Conservation (phyloP, 2,888 invertebrate genomes). For the Labia minor region DNA sequence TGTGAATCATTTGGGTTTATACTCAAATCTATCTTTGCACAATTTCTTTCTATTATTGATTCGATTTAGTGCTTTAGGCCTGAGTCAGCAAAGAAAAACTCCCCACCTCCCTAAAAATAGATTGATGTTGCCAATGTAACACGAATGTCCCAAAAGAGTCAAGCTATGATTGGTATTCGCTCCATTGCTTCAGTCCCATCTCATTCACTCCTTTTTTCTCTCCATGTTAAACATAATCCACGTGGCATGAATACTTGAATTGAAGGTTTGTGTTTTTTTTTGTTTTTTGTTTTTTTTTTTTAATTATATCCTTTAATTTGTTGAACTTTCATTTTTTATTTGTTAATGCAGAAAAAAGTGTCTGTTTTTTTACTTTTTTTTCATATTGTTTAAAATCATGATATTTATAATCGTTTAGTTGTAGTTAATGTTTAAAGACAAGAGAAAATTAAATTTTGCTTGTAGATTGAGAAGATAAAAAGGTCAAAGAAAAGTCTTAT, state of each 20-base stretch:
- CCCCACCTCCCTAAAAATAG: not conserved
- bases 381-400: not conserved
- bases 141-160: not conserved
- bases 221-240: constrained; percentile 1
- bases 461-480: not conserved
- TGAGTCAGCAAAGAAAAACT: not conserved
- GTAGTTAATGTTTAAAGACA: not conserved
- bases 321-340: too few species aligned
- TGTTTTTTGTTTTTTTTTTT: too few species aligned
- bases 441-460: not conserved
- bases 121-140: not conserved
- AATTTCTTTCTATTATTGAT: not conserved
- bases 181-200: not conserved
- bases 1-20: too few species aligned
- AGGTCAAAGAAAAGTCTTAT: not conserved
- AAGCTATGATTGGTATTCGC: not conserved
- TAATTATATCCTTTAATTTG: too few species aligned
- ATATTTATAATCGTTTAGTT: not conserved
- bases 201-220: not conserved
- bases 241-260: constrained; percentile 3
- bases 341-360: too few species aligned
- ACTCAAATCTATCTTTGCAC: too few species aligned
- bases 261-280: not conserved
- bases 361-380: too few species aligned
- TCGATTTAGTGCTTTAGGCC: not conserved